Evolutionary conservation across 2,113 vertebrate species (phyloP), one percentile per base, ranked within the genome.

Genomic region (Tachysurus vachellii): DNA sequence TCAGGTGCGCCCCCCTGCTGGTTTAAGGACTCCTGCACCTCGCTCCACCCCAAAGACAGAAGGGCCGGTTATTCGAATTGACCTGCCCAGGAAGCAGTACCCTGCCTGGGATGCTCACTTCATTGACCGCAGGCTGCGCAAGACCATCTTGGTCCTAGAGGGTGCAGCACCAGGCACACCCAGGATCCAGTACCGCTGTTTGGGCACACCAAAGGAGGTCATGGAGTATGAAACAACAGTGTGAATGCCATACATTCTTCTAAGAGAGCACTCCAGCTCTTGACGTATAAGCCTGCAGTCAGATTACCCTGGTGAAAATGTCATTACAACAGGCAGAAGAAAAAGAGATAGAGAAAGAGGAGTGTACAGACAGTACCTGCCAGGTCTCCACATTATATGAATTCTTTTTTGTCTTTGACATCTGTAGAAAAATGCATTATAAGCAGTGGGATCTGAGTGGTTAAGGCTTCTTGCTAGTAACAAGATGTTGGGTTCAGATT

Each of bases 31-130:
- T 0, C 93, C 95, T 0, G 92, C 95, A 21, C 90, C 95, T 83
- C 95, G 91, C 1, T 93, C 92, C 62, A 89, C 95, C 85, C 95
- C 95, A 54, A 97, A 97, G 94, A 97, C 96, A 94, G 97, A 99
- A 93, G 88, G 97, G 59, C 98, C 98, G 0, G 97, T 99, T 90
- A 99, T 99, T 93, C 96, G 98, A 89, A 99, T 99, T 92, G 98
- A 99, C 95, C 94, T 99, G 90, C 98, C 98, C 90, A 96, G 98
- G 64, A 99, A 99, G 95, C 97, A 95, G 90, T 99, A 99, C 91
- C 98, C 98, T 0, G 98, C 98, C 21, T 99, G 98, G 98, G 98
- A 99, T 0, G 98, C 98, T 75, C 98, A 99, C 91, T 99, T 97
- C 93, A 98, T 99, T 7, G 98, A 99, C 94, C 96, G 98, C 62